Evolutionary conservation across 2,888 invertebrate genomes (phyloP), one percentile per base, ranked within the genome.

Genomic region (Chalcis sispes): DNA sequence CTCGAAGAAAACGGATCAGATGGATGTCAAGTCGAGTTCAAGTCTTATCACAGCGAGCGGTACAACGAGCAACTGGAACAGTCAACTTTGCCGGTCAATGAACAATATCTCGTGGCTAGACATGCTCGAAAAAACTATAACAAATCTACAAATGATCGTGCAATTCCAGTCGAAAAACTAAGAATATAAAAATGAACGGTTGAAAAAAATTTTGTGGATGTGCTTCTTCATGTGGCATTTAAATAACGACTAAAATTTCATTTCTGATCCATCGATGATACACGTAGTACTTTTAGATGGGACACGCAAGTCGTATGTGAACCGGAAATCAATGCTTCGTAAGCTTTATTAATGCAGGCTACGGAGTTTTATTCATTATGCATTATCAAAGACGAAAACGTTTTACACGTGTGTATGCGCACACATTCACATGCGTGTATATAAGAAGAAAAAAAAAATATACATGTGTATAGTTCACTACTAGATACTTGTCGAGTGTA

Each of bases 41-140:
- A 84, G 81, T 65, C 77, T 80, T 10, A 81, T 82, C 5, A 79
- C 82, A 2, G 83, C 85, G 20, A 82, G 85, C 13, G 81, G 82
- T 29, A 82, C 84, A 48, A 79, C 83, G 4, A 84, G 84, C 20
- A 82, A 82, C 52, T 84, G 84, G 79, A 80, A 84, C 73, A 86
- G 81, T 79, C 88, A 87, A 59, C 75, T 85, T 36, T 80, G 86
- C 69, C 85, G 87, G 78, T 83, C 86, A 46, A 80, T 84, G 75
- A 85, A 85, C 7, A 87, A 84, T 61, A 83, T 86, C 23, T 88
- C 88, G 52, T 89, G 89, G 89, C 83, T 89, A 27, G 88, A 89
- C 71, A 87, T 87, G 84, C 83, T 89, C 70, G 89, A 89, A 78
- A 89, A 88, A 79, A 89, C 89, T 65, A 88, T 89, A 73, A 79